phyloP scores from a whole-genome alignment of 37 sponge, comb jelly and placozoan genomes.

The Hormiphora californensis region DNA sequence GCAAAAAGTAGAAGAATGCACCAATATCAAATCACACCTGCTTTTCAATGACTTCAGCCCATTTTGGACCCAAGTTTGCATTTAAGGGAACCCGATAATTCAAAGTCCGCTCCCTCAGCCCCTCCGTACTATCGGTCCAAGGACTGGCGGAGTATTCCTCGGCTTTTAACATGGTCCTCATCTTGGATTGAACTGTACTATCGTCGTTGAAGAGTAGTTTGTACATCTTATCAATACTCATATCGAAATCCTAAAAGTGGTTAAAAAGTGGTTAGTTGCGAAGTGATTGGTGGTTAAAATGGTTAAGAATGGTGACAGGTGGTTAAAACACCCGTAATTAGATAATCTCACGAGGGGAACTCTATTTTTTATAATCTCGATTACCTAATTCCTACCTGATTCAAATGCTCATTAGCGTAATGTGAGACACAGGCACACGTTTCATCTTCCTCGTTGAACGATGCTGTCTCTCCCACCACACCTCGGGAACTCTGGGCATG shows the following conservation, averaged over 20 bases:
- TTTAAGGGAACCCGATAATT: conserved; percentile 12
- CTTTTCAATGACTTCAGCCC: conserved; percentile 40
- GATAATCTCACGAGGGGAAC: too few relatives aligned
- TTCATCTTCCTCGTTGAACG: conserved; percentile 36
- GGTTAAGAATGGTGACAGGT: too few relatives aligned
- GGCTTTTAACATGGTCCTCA: neutral
- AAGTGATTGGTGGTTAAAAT: too few relatives aligned
- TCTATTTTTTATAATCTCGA: too few relatives aligned
- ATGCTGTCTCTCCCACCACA: conserved; percentile 13
- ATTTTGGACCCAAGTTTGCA: conserved; percentile 37
- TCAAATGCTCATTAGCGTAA: conserved; percentile 24
- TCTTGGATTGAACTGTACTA: neutral
- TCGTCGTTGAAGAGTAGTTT: conserved; percentile 40
- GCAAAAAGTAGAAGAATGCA: neutral
- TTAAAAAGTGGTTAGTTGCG: too few relatives aligned
- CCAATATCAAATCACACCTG: neutral
- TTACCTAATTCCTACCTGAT: too few relatives aligned
- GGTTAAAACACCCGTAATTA: too few relatives aligned
- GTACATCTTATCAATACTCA: conserved; percentile 45
- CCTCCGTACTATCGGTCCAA: conserved; percentile 2
- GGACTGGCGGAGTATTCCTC: conserved; percentile 27
- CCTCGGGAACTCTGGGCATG: neutral
- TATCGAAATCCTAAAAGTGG: conserved; percentile 25
- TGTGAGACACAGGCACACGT: conserved; percentile 53
- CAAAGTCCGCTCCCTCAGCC: conserved; percentile 33